Conservation (phyloP, 2,797 vertebrate genomes). For the Gorsachius magnificus region DNA sequence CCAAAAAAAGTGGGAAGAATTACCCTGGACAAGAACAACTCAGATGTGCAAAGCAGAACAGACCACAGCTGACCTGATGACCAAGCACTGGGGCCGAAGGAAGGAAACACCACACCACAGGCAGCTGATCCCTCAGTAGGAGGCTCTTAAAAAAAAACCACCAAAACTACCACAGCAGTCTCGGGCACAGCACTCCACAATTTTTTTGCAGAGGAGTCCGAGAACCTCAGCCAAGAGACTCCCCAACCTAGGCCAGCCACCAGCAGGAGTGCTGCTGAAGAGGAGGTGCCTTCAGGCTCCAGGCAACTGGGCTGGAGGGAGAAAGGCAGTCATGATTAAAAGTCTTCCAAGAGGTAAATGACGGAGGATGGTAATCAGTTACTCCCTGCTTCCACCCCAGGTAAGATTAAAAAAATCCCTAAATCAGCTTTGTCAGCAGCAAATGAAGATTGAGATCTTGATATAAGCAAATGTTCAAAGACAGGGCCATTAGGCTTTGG, state of each 20-base stretch:
- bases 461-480: background rate
- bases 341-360: background rate
- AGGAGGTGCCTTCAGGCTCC: background rate
- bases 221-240: background rate
- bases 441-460: slow-evolving; percentile 24
- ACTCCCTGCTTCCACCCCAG: slow-evolving; percentile 7
- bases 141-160: background rate
- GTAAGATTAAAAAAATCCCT: slow-evolving; percentile 2
- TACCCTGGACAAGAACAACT: background rate
- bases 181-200: background rate
- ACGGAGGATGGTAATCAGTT: background rate
- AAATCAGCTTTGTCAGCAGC: slow-evolving; percentile 34
- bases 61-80: background rate
- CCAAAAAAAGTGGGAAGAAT: background rate
- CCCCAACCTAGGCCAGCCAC: background rate
- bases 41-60: background rate
- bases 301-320: background rate
- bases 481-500: background rate
- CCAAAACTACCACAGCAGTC: background rate
- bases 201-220: background rate
- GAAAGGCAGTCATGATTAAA: background rate
- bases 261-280: background rate
- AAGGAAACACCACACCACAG: background rate
- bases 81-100: background rate
- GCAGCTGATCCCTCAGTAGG: background rate